Evolutionary conservation across 2,888 invertebrate genomes (phyloP).

Genomic region (Eulithis testata): DNA sequence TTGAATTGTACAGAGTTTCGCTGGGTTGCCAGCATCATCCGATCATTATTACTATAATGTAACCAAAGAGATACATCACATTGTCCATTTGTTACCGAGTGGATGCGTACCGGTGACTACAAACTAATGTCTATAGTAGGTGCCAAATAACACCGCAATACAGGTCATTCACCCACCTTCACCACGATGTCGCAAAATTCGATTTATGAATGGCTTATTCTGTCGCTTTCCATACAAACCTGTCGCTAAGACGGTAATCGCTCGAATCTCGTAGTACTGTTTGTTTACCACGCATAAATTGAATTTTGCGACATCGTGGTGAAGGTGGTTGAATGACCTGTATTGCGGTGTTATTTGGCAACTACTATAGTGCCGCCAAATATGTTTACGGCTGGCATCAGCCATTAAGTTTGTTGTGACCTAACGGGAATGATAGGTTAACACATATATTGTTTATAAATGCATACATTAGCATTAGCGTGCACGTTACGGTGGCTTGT

Average conservation of each 20-base stretch:
- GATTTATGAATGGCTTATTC: too few relatives aligned
- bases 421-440: conserved; percentile 3
- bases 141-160: too few relatives aligned
- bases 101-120: conserved; percentile 4
- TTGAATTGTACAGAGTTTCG: conserved; percentile 12
- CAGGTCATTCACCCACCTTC: too few relatives aligned
- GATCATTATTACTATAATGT: conserved; percentile 12
- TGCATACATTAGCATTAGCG: conserved; percentile 26
- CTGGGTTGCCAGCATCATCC: conserved; percentile 10
- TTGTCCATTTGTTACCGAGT: conserved; percentile 16
- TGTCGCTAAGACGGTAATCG: too few relatives aligned
- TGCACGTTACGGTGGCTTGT: conserved; percentile 35
- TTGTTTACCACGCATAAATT: too few relatives aligned
- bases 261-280: too few relatives aligned
- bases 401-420: conserved; percentile 10
- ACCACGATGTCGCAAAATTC: too few relatives aligned
- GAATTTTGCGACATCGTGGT: too few relatives aligned
- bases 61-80: conserved; percentile 32
- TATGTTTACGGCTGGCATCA: background rate
- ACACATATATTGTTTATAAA: conserved; percentile 15
- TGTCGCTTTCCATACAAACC: too few relatives aligned
- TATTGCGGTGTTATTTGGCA: too few relatives aligned
- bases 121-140: conserved; percentile 1
- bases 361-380: background rate
- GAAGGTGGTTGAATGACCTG: too few relatives aligned